Percentiles rank a stretch among this genome's conserved stretches.
phyloP scores from a whole-genome alignment of 2,797 vertebrate species.

The Diplodus sargus region DNA sequence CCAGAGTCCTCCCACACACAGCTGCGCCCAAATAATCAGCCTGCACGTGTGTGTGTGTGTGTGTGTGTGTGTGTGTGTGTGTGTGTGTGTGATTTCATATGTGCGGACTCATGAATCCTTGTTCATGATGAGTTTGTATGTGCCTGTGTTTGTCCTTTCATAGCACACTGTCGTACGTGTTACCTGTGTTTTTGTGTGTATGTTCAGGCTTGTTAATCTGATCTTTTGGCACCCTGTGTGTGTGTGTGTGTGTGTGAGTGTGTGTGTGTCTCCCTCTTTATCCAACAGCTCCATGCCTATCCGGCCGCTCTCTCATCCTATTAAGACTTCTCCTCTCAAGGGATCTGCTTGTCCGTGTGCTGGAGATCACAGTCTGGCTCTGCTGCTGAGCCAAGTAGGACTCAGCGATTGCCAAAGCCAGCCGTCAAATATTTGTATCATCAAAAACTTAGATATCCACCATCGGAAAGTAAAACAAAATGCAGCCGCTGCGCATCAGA shows the following conservation, averaged over 20 bases:
- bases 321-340: slow-evolving; percentile 53
- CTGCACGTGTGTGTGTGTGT: slow-evolving; percentile 29
- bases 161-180: neutral
- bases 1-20: slow-evolving; percentile 77
- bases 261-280: slow-evolving; percentile 39
- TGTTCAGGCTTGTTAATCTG: slow-evolving; percentile 38
- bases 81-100: slow-evolving; percentile 25
- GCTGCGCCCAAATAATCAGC: slow-evolving; percentile 72
- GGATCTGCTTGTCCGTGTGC: slow-evolving; percentile 24
- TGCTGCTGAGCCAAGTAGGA: slow-evolving; percentile 43
- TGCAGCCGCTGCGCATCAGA: slow-evolving; percentile 6
- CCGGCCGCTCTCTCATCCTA: slow-evolving; percentile 51
- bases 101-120: slow-evolving; percentile 24
- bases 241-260: slow-evolving; percentile 4
- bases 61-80: neutral
- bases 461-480: slow-evolving; percentile 34
- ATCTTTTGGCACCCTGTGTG: slow-evolving; percentile 17
- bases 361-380: slow-evolving; percentile 47
- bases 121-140: slow-evolving; percentile 35
- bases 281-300: slow-evolving; percentile 53
- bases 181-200: slow-evolving; percentile 28
- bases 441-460: slow-evolving; percentile 42
- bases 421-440: slow-evolving; percentile 44
- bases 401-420: slow-evolving; percentile 25
- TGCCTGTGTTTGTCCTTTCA: slow-evolving; percentile 27